Percentiles rank a stretch among this genome's conserved stretches.
Evolutionary conservation across 2,888 invertebrate species (phyloP).

Genomic region (Thymelicus sylvestris): DNA sequence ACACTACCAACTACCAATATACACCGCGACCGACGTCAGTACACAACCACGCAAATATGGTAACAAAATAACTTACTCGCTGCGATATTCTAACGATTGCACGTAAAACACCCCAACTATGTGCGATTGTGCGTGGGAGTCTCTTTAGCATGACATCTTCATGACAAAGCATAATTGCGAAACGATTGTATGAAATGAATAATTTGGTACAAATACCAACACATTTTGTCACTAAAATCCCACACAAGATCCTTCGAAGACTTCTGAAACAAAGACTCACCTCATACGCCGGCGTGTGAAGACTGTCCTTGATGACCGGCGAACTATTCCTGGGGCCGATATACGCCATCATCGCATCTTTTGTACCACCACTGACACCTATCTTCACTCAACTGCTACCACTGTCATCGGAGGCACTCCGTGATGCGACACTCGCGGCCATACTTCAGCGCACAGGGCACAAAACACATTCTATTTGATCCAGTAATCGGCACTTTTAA

Average conservation of each 20-base stretch:
- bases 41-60: too few relatives aligned
- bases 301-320: slow-evolving; percentile 87
- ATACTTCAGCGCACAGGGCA: background rate
- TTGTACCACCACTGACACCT: slow-evolving; percentile 25
- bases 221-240: background rate
- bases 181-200: background rate
- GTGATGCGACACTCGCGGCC: background rate
- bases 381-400: slow-evolving; percentile 11
- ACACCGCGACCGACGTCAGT: too few relatives aligned
- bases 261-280: slow-evolving; percentile 65
- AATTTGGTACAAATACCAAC: too few relatives aligned
- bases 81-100: background rate
- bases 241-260: background rate
- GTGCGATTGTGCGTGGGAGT: background rate
- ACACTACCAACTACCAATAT: too few relatives aligned
- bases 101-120: background rate
- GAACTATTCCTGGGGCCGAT: slow-evolving; percentile 87
- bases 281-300: slow-evolving; percentile 88
- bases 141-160: background rate
- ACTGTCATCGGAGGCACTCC: slow-evolving; percentile 3
- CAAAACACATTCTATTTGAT: background rate
- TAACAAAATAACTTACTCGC: too few relatives aligned
- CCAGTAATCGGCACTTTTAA: background rate
- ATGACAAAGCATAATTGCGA: background rate
- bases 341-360: slow-evolving; percentile 77